These are phyloP conservation scores for Poeciliopsis prolifica DNA, from an alignment of 2,113 vertebrate species.

Conservation along the genomic window DNA sequence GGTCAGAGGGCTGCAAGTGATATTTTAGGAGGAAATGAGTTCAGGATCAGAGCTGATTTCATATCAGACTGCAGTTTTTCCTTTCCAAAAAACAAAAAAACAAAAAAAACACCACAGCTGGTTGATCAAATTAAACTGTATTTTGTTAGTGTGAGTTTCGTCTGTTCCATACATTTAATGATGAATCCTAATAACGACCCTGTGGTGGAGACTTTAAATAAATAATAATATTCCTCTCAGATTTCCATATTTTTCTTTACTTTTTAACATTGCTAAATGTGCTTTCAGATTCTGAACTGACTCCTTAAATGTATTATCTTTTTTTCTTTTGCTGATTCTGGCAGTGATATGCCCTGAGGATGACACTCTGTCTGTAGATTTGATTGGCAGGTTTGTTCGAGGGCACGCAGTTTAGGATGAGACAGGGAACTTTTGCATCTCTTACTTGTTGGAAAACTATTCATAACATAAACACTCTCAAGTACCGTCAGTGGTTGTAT, in stretches of 20 bases:
- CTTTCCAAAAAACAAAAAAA: neutral
- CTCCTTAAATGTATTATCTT: no score
- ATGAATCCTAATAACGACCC: neutral
- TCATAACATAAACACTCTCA: neutral
- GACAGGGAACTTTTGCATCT: neutral
- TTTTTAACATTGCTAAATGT: neutral
- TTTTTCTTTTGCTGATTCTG: neutral
- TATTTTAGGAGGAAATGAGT: constrained; percentile 44
- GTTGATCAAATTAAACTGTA: neutral
- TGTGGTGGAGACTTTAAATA: neutral
- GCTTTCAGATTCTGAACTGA: neutral
- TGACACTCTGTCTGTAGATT: neutral
- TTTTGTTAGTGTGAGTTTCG: neutral
- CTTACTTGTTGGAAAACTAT: neutral
- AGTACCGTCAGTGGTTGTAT: neutral
- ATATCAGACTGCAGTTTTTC: constrained; percentile 1
- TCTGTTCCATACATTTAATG: neutral
- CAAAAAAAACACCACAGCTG: neutral
- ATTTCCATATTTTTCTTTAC: neutral
- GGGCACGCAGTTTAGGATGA: no score
- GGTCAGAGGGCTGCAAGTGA: constrained; percentile 34
- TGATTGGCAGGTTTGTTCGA: neutral
- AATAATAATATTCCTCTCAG: neutral
- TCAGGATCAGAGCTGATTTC: constrained; percentile 44
- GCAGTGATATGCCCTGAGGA: neutral